These are phyloP conservation scores for Dicycla oo DNA, from an alignment of 2,888 invertebrate species.

Conservation along the genomic window DNA sequence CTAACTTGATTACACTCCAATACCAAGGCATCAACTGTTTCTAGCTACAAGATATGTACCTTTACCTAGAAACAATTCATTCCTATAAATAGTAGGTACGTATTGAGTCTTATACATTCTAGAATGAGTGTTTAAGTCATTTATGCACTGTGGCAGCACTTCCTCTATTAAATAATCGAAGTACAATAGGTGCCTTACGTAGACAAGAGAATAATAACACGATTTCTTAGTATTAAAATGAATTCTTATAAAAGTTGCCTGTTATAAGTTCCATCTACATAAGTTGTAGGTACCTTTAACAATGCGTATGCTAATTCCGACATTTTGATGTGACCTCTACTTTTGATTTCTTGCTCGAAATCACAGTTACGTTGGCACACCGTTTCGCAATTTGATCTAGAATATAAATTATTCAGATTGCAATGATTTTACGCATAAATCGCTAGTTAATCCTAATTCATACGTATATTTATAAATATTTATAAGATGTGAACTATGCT, in stretches of 20 bases:
- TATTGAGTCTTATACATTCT: slow-evolving; percentile 10
- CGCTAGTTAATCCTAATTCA: slow-evolving; percentile 45
- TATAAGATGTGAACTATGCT: slow-evolving; percentile 58
- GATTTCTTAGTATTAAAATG: slow-evolving; percentile 34
- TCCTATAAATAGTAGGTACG: slow-evolving; percentile 4
- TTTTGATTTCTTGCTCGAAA: slow-evolving; percentile 80
- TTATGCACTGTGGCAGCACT: slow-evolving; percentile 11
- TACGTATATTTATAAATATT: slow-evolving; percentile 56
- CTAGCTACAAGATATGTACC: background rate
- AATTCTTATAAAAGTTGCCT: slow-evolving; percentile 22
- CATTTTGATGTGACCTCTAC: slow-evolving; percentile 79
- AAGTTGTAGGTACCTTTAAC: slow-evolving; percentile 33
- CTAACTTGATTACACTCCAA: too few species aligned
- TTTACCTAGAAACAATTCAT: slow-evolving; percentile 12
- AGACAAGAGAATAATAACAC: slow-evolving; percentile 10
- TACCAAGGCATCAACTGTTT: too few species aligned
- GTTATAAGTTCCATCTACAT: slow-evolving; percentile 14
- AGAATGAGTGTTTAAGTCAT: slow-evolving; percentile 14
- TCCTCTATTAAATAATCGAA: slow-evolving; percentile 23
- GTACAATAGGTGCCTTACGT: slow-evolving; percentile 23
- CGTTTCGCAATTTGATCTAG: slow-evolving; percentile 75
- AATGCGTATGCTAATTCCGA: slow-evolving; percentile 80
- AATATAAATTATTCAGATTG: slow-evolving; percentile 71
- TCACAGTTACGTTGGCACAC: slow-evolving; percentile 73
- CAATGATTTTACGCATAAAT: slow-evolving; percentile 64